phyloP scores from a whole-genome alignment of 2,888 invertebrate species.

The Agrypnus murinus region DNA sequence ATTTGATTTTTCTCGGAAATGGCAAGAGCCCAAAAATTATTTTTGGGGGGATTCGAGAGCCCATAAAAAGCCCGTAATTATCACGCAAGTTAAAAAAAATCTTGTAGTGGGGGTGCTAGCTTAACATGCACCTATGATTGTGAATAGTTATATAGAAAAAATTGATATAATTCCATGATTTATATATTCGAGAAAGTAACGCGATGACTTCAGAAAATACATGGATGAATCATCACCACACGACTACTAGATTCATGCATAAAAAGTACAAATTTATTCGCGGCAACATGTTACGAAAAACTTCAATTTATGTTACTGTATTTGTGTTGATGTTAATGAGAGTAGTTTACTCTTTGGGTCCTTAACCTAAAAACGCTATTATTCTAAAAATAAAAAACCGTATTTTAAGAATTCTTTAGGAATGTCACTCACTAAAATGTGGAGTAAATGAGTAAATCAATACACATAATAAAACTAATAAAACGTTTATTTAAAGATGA shows the following conservation, averaged over 20 bases:
- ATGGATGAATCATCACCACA: not conserved
- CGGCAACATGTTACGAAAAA: constrained; percentile 9
- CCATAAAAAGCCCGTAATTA: too few species aligned
- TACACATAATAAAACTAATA: not conserved
- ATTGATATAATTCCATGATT: too few species aligned
- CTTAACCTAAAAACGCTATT: constrained; percentile 35
- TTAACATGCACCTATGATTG: too few species aligned
- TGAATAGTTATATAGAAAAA: too few species aligned
- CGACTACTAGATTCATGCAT: too few species aligned
- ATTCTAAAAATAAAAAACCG: constrained; percentile 13
- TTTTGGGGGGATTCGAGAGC: too few species aligned
- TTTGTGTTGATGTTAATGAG: constrained; percentile 22
- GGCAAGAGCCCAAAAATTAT: too few species aligned
- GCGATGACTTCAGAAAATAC: constrained; percentile 28
- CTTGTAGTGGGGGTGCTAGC: too few species aligned
- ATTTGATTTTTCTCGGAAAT: too few species aligned
- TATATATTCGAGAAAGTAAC: constrained; percentile 1
- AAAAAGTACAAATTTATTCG: constrained; percentile 6
- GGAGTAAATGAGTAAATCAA: not conserved
- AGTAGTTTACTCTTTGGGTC: constrained; percentile 27
- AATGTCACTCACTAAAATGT: not conserved
- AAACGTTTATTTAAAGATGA: not conserved
- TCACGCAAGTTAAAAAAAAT: too few species aligned
- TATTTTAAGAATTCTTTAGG: not conserved
- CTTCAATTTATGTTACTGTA: constrained; percentile 11